Evolutionary conservation across 2,113 vertebrate genomes (phyloP).

Genomic region (Saccopteryx leptura): DNA sequence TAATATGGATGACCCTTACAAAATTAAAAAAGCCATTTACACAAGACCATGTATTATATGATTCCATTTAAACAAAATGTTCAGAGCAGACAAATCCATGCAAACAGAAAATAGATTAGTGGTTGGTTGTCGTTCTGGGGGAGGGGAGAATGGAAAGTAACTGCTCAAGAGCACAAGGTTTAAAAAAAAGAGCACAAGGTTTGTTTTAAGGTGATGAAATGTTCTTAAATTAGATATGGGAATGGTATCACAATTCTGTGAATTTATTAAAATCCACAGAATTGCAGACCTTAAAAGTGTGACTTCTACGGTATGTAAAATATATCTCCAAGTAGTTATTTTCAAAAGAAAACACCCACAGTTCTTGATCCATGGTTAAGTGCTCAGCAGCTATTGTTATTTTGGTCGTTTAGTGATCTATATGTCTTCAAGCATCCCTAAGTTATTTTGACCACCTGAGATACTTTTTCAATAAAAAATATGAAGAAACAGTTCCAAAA

Average conservation of each 20-base stretch:
- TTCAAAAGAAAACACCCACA: neutral
- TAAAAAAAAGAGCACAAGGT: neutral
- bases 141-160: neutral
- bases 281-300: slow-evolving; percentile 32
- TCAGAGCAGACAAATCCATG: neutral
- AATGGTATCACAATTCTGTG: neutral
- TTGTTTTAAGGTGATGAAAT: neutral
- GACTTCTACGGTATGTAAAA: slow-evolving; percentile 4
- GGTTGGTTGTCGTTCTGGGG: neutral
- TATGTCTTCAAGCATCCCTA: neutral
- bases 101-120: neutral
- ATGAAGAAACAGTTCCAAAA: neutral
- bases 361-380: neutral
- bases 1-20: neutral
- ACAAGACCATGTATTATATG: neutral
- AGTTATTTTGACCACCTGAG: slow-evolving; percentile 42
- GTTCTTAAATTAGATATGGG: slow-evolving; percentile 20
- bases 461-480: slow-evolving; percentile 35
- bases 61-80: neutral
- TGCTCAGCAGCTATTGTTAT: slow-evolving; percentile 1
- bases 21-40: neutral
- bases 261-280: slow-evolving; percentile 51
- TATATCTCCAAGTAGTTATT: slow-evolving; percentile 46
- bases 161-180: neutral
- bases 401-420: slow-evolving; percentile 11